phyloP scores from a whole-genome alignment of 2,888 invertebrate species.

The Torymus texanus region DNA sequence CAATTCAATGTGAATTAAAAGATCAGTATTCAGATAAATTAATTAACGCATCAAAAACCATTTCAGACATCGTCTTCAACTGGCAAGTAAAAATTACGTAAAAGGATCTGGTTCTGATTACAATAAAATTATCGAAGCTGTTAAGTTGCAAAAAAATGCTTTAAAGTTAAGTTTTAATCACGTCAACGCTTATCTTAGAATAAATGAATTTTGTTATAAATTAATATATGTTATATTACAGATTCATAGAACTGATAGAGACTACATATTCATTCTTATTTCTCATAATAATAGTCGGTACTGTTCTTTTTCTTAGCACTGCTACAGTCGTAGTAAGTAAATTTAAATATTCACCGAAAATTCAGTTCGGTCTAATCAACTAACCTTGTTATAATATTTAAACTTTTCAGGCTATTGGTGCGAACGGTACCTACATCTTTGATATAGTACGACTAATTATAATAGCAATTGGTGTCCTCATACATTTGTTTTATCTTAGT shows the following conservation, averaged over 20 bases:
- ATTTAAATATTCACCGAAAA: neutral
- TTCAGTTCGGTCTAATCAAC: too few relatives aligned
- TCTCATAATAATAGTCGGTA: neutral
- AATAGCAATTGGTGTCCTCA: neutral
- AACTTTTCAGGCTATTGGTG: too few relatives aligned
- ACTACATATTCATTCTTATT: neutral
- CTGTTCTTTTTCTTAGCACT: neutral
- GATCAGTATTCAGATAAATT: neutral
- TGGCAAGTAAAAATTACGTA: neutral
- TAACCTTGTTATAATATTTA: too few relatives aligned
- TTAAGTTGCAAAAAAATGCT: neutral
- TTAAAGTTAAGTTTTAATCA: neutral
- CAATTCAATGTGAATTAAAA: neutral
- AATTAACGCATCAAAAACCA: neutral
- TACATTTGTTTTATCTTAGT: conserved; percentile 3
- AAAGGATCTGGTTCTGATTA: neutral
- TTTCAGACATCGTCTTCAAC: neutral
- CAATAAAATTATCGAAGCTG: neutral
- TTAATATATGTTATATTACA: neutral
- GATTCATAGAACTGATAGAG: neutral
- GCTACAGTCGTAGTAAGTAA: neutral
- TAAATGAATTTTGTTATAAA: neutral
- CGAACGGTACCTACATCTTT: too few relatives aligned
- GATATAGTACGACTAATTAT: too few relatives aligned
- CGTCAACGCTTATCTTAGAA: neutral